These are phyloP conservation scores for Dinomys branickii DNA, from an alignment of 2,113 vertebrate species.

Conservation along the genomic window DNA sequence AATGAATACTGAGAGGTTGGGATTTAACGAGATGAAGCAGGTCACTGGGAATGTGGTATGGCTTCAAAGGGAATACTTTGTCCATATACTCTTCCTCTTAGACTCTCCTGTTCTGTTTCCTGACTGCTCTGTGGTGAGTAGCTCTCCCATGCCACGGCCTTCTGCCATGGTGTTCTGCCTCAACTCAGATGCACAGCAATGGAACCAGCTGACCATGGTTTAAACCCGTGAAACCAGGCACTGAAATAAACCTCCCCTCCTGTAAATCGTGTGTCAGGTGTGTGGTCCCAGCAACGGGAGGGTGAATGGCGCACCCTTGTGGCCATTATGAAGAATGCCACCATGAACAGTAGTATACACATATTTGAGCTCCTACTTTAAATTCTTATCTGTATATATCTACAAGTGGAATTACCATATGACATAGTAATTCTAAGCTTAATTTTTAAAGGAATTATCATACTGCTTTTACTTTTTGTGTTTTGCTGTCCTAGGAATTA, in stretches of 20 bases:
- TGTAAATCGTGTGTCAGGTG: neutral
- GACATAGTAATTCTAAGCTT: neutral
- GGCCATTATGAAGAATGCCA: neutral
- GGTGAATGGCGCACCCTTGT: neutral
- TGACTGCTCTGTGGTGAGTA: neutral
- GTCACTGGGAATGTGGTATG: neutral
- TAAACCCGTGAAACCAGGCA: neutral
- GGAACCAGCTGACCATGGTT: neutral
- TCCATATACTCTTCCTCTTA: neutral
- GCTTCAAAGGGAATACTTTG: no score
- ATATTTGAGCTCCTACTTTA: neutral
- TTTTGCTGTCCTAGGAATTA: neutral
- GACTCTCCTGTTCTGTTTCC: neutral
- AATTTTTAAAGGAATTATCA: neutral
- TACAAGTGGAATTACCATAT: neutral
- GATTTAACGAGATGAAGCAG: neutral
- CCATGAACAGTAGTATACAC: neutral
- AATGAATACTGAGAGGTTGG: neutral
- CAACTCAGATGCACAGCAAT: no score
- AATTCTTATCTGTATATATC: neutral
- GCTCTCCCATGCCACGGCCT: no score
- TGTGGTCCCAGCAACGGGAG: neutral
- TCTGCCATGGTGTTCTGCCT: neutral
- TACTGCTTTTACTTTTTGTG: neutral
- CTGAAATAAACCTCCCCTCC: neutral